Conservation (phyloP, 2,797 vertebrate species). For the Pampus argenteus region DNA sequence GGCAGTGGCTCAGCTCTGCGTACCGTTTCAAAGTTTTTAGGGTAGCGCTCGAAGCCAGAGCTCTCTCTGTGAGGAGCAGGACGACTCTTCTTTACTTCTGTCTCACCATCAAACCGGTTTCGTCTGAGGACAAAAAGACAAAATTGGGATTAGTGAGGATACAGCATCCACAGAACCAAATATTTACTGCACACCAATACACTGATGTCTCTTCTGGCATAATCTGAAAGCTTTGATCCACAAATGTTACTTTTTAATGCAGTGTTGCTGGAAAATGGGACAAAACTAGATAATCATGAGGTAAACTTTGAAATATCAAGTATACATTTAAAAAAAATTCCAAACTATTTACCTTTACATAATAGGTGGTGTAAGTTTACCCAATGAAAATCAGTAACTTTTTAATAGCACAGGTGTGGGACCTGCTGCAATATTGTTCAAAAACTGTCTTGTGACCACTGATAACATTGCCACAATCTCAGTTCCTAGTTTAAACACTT, state of each 20-base stretch:
- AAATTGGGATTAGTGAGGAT: not conserved
- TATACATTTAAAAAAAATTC: too few relatives aligned
- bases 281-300: not conserved
- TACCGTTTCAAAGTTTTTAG: conserved; percentile 91
- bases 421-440: not conserved
- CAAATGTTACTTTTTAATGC: not conserved
- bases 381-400: not conserved
- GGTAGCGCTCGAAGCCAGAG: conserved; percentile 91
- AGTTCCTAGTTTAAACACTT: not conserved
- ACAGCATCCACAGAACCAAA: not conserved
- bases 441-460: not conserved
- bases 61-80: conserved; percentile 89
- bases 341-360: not conserved
- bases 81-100: conserved; percentile 93
- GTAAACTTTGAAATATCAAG: too few relatives aligned
- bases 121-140: conserved; percentile 79
- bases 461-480: not conserved
- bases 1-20: conserved; percentile 88
- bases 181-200: not conserved
- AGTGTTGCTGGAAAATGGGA: not conserved
- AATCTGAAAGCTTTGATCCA: not conserved
- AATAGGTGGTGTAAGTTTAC: not conserved
- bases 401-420: not conserved
- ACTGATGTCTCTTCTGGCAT: not conserved
- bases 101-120: conserved; percentile 91